A percentile compares a stretch with the other conserved stretches of the same genome.
These are phyloP conservation scores for Mustelus asterias DNA, from an alignment of 2,113 vertebrate genomes.

Conservation along the genomic window DNA sequence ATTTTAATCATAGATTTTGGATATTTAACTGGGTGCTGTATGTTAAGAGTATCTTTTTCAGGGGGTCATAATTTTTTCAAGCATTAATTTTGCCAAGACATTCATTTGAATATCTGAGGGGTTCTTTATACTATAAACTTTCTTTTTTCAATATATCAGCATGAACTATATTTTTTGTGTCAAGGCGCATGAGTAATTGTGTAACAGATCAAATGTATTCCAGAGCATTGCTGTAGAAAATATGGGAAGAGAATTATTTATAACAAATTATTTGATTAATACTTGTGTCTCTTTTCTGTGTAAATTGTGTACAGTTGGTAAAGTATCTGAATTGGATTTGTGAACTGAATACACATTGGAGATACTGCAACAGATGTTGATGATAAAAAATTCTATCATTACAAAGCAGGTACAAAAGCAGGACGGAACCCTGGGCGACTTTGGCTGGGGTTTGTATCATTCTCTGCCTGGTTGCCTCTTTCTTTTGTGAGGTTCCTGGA, in stretches of 20 bases:
- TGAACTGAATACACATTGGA: slow-evolving; percentile 55
- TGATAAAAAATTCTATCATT: slow-evolving; percentile 55
- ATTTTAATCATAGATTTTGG: background rate
- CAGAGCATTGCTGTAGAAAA: background rate
- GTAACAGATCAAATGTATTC: background rate
- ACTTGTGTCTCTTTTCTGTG: background rate
- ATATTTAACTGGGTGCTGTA: background rate
- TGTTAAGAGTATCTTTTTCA: background rate
- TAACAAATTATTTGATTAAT: background rate
- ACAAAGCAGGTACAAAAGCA: slow-evolving; percentile 61
- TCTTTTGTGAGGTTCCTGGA: slow-evolving; percentile 59
- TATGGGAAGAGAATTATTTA: background rate
- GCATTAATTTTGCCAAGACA: background rate
- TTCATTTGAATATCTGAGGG: background rate
- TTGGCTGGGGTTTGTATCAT: slow-evolving; percentile 62
- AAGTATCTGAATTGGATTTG: slow-evolving; percentile 43
- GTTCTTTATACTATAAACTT: background rate
- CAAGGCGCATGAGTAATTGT: background rate
- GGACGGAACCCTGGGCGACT: slow-evolving; percentile 54
- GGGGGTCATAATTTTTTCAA: too few species aligned
- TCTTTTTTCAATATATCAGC: background rate
- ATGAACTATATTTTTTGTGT: background rate
- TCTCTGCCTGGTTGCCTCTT: slow-evolving; percentile 62
- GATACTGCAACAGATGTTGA: slow-evolving; percentile 53
- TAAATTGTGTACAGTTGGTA: slow-evolving; percentile 8